These are phyloP conservation scores for Sebastes alutus DNA, from an alignment of 2,797 vertebrate genomes.

Conservation along the genomic window DNA sequence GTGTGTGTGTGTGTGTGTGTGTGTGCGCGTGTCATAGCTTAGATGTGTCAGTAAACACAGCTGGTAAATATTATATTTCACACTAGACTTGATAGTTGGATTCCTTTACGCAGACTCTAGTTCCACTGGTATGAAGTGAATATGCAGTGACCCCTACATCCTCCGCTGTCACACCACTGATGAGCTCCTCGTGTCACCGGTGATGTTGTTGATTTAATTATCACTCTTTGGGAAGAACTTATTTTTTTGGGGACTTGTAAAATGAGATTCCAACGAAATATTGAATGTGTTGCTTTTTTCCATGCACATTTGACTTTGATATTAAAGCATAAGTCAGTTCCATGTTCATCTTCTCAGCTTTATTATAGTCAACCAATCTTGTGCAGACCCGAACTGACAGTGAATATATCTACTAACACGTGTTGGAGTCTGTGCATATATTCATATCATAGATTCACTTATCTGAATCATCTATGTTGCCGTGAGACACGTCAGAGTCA, in stretches of 20 bases:
- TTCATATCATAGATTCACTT: too few relatives aligned
- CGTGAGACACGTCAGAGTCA: too few relatives aligned
- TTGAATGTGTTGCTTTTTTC: not conserved
- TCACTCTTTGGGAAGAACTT: not conserved
- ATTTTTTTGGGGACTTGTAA: not conserved
- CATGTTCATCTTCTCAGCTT: not conserved
- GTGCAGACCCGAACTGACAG: too few relatives aligned
- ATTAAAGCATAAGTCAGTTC: not conserved
- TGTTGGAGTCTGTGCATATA: too few relatives aligned
- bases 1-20: too few relatives aligned
- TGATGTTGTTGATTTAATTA: not conserved
- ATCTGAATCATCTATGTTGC: too few relatives aligned
- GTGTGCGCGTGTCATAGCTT: not conserved
- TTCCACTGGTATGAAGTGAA: not conserved
- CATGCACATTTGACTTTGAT: not conserved
- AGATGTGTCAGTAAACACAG: not conserved
- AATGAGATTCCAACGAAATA: not conserved
- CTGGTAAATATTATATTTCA: not conserved
- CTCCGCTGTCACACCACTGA: not conserved
- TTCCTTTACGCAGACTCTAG: not conserved
- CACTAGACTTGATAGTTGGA: not conserved
- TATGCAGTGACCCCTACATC: too few relatives aligned
- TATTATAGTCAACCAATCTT: not conserved
- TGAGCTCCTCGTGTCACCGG: not conserved
- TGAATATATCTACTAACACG: too few relatives aligned